Evolutionary conservation across 1,140 invertebrate species (phyloP).

Genomic region (Pseudomyrmex concolor): DNA sequence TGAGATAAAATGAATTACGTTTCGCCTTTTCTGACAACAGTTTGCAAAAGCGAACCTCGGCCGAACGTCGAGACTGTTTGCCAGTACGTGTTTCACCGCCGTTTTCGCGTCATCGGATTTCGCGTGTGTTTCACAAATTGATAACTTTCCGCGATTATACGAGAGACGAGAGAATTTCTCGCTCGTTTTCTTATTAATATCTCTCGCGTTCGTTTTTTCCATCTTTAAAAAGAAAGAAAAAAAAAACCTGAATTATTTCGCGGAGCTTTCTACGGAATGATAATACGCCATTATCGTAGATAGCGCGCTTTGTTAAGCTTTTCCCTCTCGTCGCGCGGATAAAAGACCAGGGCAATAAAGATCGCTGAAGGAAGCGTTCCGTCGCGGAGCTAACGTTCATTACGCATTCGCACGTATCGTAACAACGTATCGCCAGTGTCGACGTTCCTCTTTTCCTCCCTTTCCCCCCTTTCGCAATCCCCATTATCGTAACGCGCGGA

Average conservation of each 20-base stretch:
- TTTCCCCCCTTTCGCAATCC: too few relatives aligned
- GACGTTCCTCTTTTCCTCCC: neutral
- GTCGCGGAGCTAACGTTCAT: constrained; percentile 16
- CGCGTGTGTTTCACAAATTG: too few relatives aligned
- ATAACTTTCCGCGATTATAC: too few relatives aligned
- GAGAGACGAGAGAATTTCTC: too few relatives aligned
- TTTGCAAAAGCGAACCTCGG: neutral
- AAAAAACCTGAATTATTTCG: too few relatives aligned
- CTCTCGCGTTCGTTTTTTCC: too few relatives aligned
- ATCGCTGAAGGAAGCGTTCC: neutral
- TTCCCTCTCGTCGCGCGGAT: neutral
- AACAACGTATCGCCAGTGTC: constrained; percentile 1
- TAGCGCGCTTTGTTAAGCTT: constrained; percentile 20
- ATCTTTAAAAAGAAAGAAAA: too few relatives aligned
- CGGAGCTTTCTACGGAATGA: too few relatives aligned
- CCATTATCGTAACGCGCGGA: constrained; percentile 44
- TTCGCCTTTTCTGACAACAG: neutral
- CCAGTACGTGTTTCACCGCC: too few relatives aligned
- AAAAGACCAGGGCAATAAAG: constrained; percentile 6
- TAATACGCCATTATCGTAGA: constrained; percentile 37
- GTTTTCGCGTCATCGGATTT: too few relatives aligned
- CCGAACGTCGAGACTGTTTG: too few relatives aligned
- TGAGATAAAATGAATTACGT: neutral
- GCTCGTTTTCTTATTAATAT: too few relatives aligned
- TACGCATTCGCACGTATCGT: constrained; percentile 27